Conservation (phyloP, 2,797 vertebrate genomes). For the Gymnoscopelus microlampas region DNA sequence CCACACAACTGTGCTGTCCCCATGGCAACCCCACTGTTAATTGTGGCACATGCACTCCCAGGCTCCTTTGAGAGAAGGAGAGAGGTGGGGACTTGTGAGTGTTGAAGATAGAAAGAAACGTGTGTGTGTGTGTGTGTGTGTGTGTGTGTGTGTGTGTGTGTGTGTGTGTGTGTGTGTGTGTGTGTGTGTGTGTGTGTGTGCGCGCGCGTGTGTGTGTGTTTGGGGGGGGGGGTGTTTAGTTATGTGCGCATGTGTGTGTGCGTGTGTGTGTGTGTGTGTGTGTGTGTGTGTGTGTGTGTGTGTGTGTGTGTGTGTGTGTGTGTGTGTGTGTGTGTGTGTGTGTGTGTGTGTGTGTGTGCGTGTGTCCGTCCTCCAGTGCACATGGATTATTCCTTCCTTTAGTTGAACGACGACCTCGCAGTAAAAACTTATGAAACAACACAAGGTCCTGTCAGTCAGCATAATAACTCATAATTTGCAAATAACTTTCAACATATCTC, state of each 20-base stretch:
- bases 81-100: constrained; percentile 65
- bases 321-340: not conserved
- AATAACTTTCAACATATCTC: no score
- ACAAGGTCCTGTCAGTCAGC: no score
- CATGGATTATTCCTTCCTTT: not conserved
- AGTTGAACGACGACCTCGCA: no score
- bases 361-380: constrained; percentile 8
- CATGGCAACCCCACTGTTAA: constrained; percentile 82
- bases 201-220: not conserved
- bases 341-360: constrained; percentile 11
- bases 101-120: constrained; percentile 40
- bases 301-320: constrained; percentile 1
- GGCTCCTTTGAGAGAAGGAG: constrained; percentile 63
- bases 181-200: not conserved
- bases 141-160: constrained; percentile 41
- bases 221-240: no score
- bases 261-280: constrained; percentile 31
- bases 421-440: no score
- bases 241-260: constrained; percentile 18
- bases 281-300: constrained; percentile 14
- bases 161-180: constrained; percentile 14
- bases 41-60: constrained; percentile 75
- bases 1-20: constrained; percentile 78
- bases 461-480: no score
- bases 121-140: constrained; percentile 38